phyloP scores from a whole-genome alignment of 2,797 vertebrate species.

The Oceanodroma leucorhoa region DNA sequence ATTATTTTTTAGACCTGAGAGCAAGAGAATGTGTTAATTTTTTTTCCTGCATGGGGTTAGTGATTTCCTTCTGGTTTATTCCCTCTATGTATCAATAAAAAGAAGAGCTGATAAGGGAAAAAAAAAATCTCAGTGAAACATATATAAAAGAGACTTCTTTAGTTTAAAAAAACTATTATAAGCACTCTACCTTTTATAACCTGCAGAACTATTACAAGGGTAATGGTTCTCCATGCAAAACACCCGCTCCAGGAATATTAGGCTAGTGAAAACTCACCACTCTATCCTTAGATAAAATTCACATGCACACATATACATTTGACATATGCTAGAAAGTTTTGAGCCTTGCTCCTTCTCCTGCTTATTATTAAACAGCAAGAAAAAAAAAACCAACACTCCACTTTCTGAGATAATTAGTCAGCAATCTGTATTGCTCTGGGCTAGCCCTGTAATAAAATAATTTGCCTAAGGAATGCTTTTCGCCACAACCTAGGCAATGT shows the following conservation, averaged over 20 bases:
- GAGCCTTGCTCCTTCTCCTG: background rate
- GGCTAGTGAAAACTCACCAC: background rate
- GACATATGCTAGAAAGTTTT: background rate
- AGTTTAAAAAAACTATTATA: background rate
- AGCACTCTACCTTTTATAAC: background rate
- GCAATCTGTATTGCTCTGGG: background rate
- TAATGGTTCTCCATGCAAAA: background rate
- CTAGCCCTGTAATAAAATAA: background rate
- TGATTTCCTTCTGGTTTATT: constrained; percentile 19
- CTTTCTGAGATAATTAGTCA: background rate
- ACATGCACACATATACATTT: rapidly evolving
- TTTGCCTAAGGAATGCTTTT: background rate
- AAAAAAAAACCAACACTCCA: background rate
- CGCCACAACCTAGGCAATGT: background rate
- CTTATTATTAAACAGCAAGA: background rate
- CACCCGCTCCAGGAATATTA: background rate
- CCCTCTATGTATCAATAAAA: constrained; percentile 4
- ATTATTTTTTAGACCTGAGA: constrained; percentile 23
- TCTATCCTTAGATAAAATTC: background rate
- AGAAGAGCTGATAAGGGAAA: background rate
- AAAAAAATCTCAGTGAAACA: background rate
- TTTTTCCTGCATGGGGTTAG: background rate
- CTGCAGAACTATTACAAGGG: background rate
- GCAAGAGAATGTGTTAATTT: background rate
- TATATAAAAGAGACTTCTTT: background rate